phyloP scores from a whole-genome alignment of 2,888 invertebrate genomes.

The Drosophila crucigera region DNA sequence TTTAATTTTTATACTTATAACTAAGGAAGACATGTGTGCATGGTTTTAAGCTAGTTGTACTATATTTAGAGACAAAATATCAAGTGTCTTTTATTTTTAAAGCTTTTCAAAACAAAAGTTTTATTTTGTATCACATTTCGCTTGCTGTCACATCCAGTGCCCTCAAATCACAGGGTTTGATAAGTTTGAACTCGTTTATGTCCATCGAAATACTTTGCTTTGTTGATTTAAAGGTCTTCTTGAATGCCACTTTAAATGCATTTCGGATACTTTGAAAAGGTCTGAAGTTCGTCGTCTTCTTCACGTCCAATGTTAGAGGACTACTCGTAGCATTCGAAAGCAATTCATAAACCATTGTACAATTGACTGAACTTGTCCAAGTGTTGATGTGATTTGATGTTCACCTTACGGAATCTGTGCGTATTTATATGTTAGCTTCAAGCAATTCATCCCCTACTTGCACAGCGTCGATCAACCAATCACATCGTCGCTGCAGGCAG shows the following conservation, averaged over 20 bases:
- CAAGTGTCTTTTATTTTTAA: background rate
- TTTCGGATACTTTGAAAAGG: constrained; percentile 66
- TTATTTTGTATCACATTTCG: background rate
- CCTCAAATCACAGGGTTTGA: background rate
- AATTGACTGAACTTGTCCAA: constrained; percentile 34
- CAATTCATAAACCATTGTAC: constrained; percentile 73
- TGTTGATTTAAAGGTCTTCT: constrained; percentile 50
- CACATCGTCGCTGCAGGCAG: constrained; percentile 63
- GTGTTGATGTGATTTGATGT: constrained; percentile 67
- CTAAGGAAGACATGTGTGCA: constrained; percentile 3
- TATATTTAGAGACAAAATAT: background rate
- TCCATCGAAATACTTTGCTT: constrained; percentile 7
- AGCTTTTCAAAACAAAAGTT: background rate
- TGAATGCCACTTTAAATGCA: constrained; percentile 64
- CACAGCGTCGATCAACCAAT: constrained; percentile 63
- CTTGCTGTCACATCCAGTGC: background rate
- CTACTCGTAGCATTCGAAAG: constrained; percentile 52
- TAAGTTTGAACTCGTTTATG: constrained; percentile 3
- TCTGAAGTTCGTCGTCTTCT: constrained; percentile 54
- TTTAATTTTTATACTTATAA: background rate
- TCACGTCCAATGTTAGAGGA: constrained; percentile 9
- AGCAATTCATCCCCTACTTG: constrained; percentile 52
- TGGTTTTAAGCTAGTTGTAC: background rate
- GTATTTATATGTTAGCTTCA: constrained; percentile 69
- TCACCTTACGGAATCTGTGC: constrained; percentile 16